Evolutionary conservation across 2,888 invertebrate genomes (phyloP), one percentile per base, ranked within the genome.

Genomic region (Bhutanitis thaidina): DNA sequence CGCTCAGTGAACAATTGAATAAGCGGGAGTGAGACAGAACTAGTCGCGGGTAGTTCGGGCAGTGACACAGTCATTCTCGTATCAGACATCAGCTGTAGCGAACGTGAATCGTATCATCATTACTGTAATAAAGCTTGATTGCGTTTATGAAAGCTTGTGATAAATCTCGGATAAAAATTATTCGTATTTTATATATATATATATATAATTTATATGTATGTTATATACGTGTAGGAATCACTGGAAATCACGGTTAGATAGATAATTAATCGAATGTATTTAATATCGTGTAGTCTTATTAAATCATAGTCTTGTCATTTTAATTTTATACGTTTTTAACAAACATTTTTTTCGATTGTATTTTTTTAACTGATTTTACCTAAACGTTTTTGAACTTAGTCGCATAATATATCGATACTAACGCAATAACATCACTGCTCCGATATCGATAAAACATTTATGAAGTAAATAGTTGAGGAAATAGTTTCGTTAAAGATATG

Each of bases 1-100:
- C 65, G 65, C 58, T 39, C 56, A 20, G 36, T 37, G n/a, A 59
- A 59, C 29, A 43, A 53, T 56, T 49, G 1, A 52, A 65, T 40
- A 65, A 57, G 55, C 56, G 51, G 36, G 66, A 77, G 57, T 60
- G 73, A 71, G 69, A 72, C 41, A 60, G 71, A 62, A 61, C 49
- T 12, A 12, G 38, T 49, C 46, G 43, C 16, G 12, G 40, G 25
- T 38, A 27, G 12, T 56, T 58, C 52, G 60, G 58, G 57, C 58
- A 56, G 41, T 49, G 39, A 45, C 16, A 38, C 13, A 38, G 7
- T 45, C 54, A 49, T 34, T 52, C 38, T 20, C 7, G 25, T 27
- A 32, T n/a, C 9, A 25, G 30, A 25, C 25, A n/a, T 46, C 40
- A 8, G n/a, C 30, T 9, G 9, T 25, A 27, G 37, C 25, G 51